A percentile compares a stretch with the other conserved stretches of the same genome.
Conservation (phyloP, 2,797 vertebrate genomes). For the Centropyge bicolor region DNA sequence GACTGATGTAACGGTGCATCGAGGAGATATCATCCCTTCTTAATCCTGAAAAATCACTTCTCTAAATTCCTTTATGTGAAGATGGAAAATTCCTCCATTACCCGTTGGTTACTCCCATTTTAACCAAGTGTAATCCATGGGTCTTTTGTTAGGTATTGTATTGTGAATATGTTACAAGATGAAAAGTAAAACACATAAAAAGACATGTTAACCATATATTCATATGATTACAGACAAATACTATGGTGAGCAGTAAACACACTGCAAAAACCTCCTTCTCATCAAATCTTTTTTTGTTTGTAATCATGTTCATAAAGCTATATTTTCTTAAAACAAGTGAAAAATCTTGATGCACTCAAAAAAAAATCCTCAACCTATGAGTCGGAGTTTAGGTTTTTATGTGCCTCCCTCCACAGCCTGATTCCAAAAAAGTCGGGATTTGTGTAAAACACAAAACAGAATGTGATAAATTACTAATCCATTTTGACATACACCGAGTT, state of each 20-base stretch:
- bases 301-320: background rate
- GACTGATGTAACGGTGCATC: background rate
- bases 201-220: background rate
- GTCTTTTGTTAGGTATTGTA: background rate
- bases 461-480: too few relatives aligned
- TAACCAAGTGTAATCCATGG: background rate
- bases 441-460: too few relatives aligned
- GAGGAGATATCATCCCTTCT: constrained; percentile 47
- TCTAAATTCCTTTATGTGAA: background rate
- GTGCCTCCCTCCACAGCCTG: background rate
- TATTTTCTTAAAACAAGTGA: constrained; percentile 4
- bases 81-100: background rate
- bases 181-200: background rate
- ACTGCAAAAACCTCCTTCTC: constrained; percentile 8
- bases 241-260: background rate
- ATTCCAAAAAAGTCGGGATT: too few relatives aligned
- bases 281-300: background rate
- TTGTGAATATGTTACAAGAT: constrained; percentile 6
- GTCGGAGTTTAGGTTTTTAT: background rate
- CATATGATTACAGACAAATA: background rate
- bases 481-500: too few relatives aligned
- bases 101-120: background rate
- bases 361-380: background rate
- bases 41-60: constrained; percentile 34
- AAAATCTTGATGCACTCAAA: background rate